Evolutionary conservation across 1,140 invertebrate species (phyloP).

Genomic region (Drosophila setifemur): DNA sequence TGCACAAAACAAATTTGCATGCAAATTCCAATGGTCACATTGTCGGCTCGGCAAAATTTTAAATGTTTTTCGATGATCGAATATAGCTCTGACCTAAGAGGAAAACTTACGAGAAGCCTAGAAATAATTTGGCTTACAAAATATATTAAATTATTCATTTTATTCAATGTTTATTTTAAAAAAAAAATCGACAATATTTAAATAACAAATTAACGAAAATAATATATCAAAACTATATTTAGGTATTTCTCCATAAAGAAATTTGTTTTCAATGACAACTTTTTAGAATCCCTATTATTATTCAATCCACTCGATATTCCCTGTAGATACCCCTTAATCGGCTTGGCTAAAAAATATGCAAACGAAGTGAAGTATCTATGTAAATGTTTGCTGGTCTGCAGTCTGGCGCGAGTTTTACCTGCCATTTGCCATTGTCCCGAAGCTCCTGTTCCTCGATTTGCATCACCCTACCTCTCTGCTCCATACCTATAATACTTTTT

Average conservation of each 20-base stretch:
- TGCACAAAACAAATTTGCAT: slow-evolving; percentile 70
- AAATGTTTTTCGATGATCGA: not conserved
- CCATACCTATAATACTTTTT: slow-evolving; percentile 9
- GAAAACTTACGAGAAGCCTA: no score
- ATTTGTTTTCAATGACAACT: no score
- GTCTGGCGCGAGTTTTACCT: slow-evolving; percentile 48
- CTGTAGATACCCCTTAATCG: slow-evolving; percentile 20
- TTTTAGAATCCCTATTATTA: no score
- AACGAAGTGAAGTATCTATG: slow-evolving; percentile 67
- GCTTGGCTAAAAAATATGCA: slow-evolving; percentile 53
- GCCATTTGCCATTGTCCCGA: slow-evolving; percentile 50
- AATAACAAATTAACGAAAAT: no score
- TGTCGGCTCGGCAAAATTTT: slow-evolving; percentile 40
- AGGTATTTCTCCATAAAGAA: no score
- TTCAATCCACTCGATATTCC: not conserved
- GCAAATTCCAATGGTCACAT: slow-evolving; percentile 68
- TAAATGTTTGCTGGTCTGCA: slow-evolving; percentile 62
- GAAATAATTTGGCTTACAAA: no score
- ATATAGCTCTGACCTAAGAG: no score
- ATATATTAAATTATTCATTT: no score
- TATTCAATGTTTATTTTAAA: no score
- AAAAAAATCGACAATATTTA: no score
- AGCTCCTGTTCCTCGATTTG: slow-evolving; percentile 10
- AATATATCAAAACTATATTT: no score
- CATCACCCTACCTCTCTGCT: not conserved